These are phyloP conservation scores for Drosophila histrio DNA, from an alignment of 2,888 invertebrate species.

Conservation along the genomic window DNA sequence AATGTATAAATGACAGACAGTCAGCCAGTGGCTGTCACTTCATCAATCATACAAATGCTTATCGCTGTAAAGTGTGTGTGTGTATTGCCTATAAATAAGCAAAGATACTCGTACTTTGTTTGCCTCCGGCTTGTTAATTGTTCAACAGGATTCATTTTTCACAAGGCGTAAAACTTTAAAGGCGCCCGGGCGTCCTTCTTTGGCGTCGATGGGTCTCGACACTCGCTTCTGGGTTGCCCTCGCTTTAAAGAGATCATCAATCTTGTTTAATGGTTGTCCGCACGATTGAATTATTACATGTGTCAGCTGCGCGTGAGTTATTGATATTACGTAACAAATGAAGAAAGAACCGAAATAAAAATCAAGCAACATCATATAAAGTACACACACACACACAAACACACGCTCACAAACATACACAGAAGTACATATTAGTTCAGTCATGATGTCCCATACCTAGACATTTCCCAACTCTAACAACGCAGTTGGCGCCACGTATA, in stretches of 20 bases:
- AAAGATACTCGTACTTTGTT: conserved; percentile 42
- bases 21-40: conserved; percentile 47
- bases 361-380: conserved; percentile 63
- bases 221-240: conserved; percentile 19
- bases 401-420: not conserved
- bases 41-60: conserved; percentile 72
- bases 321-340: conserved; percentile 77
- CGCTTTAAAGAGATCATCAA: conserved; percentile 80
- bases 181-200: conserved; percentile 25
- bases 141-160: conserved; percentile 66
- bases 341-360: conserved; percentile 71
- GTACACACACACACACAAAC: conserved; percentile 33
- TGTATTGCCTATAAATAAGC: conserved; percentile 54
- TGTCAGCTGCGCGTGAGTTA: conserved; percentile 81
- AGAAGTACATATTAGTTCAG: conserved; percentile 29
- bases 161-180: conserved; percentile 59
- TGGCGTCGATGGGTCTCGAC: conserved; percentile 67
- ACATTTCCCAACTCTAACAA: not conserved
- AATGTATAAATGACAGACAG: conserved; percentile 16
- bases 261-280: conserved; percentile 82
- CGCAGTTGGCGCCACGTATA: conserved; percentile 21
- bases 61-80: conserved; percentile 49
- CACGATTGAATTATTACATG: conserved; percentile 82
- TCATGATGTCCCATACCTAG: not conserved
- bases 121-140: conserved; percentile 63